Base-by-base conservation (phyloP, 2,113 vertebrate species). In the Carollia perspicillata region DNA sequence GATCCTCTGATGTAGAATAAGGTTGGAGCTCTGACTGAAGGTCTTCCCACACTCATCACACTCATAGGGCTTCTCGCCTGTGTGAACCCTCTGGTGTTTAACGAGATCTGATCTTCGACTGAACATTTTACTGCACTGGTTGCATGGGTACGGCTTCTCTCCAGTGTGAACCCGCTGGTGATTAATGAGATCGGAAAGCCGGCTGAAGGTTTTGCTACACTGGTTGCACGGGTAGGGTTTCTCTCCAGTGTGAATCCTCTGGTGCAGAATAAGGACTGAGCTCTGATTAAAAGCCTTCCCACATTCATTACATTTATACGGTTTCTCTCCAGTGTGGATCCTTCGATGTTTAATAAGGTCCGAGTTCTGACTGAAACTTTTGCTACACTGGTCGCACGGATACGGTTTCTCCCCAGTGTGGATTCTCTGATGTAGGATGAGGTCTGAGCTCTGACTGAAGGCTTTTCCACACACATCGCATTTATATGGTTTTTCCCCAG, bases 371-470 rank as follows among this genome's bases (percentile, higher is more conserved):
- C 94, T 97, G 74, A 98, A 98, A 74, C 97, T 97, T 93, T 96
- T 98, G 44, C 74, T 88, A 63, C 97, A 98, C 6, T 96, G 88
- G 60, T 71, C 49, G 33, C 98, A 97, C 9, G 85, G 77, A 89
- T 98, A 98, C 8, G 97, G 97, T 83, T 97, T 98, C 58, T 98
- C 97, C 9, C 97, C 97, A 17, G 96, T 97, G 53, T 98, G 97
- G 60, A 97, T 97, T 94, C 97, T 97, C 88, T 98, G 96, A 87
- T 98, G 97, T 9, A 97, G 94, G 91, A 97, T 95, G 20, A 98
- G 96, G 74, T 98, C 97, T 12, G 97, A 98, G 74, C 97, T 97
- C 89, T 98, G 97, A 35, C 96, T 97, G 26, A 98, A 98, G 79
- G 96, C 97, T 90, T 98, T 98, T 44, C 84, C 96, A 94, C 97